Evolutionary conservation across 1,140 invertebrate species (phyloP), one percentile per base, ranked within the genome.

Genomic region (Camponotus pennsylvanicus): DNA sequence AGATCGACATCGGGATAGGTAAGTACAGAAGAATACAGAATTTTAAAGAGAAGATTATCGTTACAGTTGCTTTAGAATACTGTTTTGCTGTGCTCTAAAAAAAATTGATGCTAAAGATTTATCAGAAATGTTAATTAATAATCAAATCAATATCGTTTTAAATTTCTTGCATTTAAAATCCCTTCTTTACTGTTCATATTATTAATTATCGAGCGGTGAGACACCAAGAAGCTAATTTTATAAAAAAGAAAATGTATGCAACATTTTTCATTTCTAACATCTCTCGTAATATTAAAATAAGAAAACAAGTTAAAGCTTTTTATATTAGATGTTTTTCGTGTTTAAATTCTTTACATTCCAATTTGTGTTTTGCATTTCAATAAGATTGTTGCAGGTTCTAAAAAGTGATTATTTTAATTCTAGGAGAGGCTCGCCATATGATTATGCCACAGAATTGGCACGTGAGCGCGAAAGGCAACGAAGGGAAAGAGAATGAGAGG

Each of bases 381-480:
- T 27, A 27, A 18, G 9, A 27, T 45, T 2, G 0, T 27, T 52
- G 32, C 15, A 45, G 3, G 15, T 78, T 61, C 6, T 59, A 7
- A 71, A 69, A 15, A 6, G 27, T 42, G 6, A 63, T 59, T 1
- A 61, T 75, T 34, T 75, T 64, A 52, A 79, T 93, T 92, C 67
- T 59, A 95, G 94, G 57, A 91, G 92, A 89, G 89, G 88, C 49
- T 95, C 95, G n/a, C 94, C 95, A 0, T 90, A 93, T n/a, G 94
- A 95, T 63, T 95, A 95, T 85, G 93, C 95, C 0, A 92, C 93
- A 45, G 95, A 95, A 89, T 89, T 96, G 70, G 92, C 93, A 78
- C 90, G 94, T 75, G 93, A 95, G 90, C 90, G 90, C 86, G 93
- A 95, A 86, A 93, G 95, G 92, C 95, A 95, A 94, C 92, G 94